Evolutionary conservation across 2,797 vertebrate genomes (phyloP).

Genomic region (Gadopsis marmoratus): DNA sequence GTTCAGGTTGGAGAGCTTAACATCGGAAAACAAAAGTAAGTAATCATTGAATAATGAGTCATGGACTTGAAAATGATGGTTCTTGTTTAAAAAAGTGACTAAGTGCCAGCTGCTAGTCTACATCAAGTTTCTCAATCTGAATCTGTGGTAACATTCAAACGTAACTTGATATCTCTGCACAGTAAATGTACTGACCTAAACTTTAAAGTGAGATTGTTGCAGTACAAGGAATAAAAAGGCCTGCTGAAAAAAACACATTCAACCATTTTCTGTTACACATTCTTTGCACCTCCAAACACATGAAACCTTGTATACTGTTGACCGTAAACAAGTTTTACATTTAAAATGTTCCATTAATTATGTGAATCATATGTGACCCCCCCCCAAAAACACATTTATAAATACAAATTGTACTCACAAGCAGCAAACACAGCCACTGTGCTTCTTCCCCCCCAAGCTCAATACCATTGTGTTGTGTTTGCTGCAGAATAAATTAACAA

Average conservation of each 20-base stretch:
- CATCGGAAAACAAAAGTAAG: conserved; percentile 13
- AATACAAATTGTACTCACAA: conserved; percentile 48
- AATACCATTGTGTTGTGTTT: conserved; percentile 42
- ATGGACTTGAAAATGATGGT: conserved; percentile 29
- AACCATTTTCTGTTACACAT: conserved; percentile 38
- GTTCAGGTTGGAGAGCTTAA: conserved; percentile 17
- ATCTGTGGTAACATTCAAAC: conserved; percentile 30
- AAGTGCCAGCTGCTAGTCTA: conserved; percentile 56
- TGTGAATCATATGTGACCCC: background rate
- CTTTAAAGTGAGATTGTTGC: conserved; percentile 10
- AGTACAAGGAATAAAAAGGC: conserved; percentile 33
- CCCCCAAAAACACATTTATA: conserved; percentile 30
- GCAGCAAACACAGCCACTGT: conserved; percentile 31
- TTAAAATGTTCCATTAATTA: conserved; percentile 30
- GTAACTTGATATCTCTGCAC: conserved; percentile 15
- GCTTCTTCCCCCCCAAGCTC: background rate
- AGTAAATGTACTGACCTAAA: conserved; percentile 34
- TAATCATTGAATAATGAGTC: background rate
- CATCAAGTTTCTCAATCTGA: conserved; percentile 27
- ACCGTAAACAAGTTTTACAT: conserved; percentile 40
- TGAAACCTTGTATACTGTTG: background rate
- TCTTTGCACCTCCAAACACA: conserved; percentile 30
- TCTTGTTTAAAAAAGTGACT: conserved; percentile 59
- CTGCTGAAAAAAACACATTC: conserved; percentile 51
- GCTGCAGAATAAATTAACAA: conserved; percentile 77